Evolutionary conservation across 1,140 invertebrate species (phyloP).

Genomic region (Drosophila nannoptera): DNA sequence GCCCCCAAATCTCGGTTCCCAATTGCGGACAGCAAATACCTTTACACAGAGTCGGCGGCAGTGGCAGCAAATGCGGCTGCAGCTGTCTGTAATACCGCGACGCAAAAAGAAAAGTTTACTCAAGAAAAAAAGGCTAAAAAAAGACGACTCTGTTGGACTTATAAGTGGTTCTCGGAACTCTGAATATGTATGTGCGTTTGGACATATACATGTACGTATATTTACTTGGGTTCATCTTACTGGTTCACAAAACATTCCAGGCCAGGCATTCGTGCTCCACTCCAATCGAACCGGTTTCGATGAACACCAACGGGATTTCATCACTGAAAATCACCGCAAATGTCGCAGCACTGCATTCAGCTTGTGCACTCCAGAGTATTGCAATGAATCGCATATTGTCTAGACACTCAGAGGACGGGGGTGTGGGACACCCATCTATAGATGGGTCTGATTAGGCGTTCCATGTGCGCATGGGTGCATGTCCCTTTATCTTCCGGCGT

Average conservation of each 20-base stretch:
- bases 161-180: constrained; percentile 31
- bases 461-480: no score
- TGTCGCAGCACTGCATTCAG: constrained; percentile 4
- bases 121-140: constrained; percentile 22
- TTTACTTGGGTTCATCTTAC: not conserved
- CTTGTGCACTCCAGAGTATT: constrained; percentile 1
- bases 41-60: constrained; percentile 11
- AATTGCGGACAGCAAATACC: constrained; percentile 37
- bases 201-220: no score
- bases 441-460: no score
- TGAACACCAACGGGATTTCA: constrained; percentile 24
- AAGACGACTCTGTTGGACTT: not conserved
- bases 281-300: constrained; percentile 12
- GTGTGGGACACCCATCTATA: no score
- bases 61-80: not conserved
- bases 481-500: no score
- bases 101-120: constrained; percentile 17
- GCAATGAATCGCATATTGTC: constrained; percentile 14
- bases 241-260: constrained; percentile 3
- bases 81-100: constrained; percentile 23
- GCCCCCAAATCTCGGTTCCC: constrained; percentile 73
- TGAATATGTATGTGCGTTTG: no score
- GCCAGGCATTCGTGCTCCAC: not conserved
- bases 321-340: constrained; percentile 14
- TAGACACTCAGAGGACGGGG: not conserved